These are phyloP conservation scores for Megaceryle torquata DNA, from an alignment of 2,113 vertebrate species.

Conservation along the genomic window DNA sequence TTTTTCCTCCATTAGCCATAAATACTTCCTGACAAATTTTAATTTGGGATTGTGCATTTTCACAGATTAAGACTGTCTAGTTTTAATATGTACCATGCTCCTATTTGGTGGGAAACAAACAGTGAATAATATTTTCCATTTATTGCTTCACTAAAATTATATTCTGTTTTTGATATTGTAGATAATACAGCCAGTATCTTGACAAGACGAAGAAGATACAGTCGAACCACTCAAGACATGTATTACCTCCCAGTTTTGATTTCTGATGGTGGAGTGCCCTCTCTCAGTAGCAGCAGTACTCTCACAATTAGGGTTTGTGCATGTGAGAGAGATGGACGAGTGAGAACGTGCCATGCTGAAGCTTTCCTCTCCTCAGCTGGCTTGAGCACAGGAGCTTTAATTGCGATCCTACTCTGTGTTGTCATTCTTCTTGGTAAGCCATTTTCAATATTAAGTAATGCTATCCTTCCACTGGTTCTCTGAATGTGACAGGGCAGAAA, in stretches of 20 bases:
- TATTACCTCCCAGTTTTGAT: slow-evolving; percentile 90
- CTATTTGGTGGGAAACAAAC: background rate
- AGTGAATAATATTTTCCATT: background rate
- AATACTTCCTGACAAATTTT: background rate
- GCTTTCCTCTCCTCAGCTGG: slow-evolving; percentile 94
- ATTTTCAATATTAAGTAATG: background rate
- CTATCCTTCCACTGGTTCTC: background rate
- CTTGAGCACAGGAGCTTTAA: slow-evolving; percentile 93
- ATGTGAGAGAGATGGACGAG: slow-evolving; percentile 82
- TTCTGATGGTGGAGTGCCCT: slow-evolving; percentile 90
- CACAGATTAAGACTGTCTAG: background rate
- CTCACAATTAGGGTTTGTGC: slow-evolving; percentile 92
- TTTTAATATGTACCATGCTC: background rate
- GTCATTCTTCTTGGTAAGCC: slow-evolving; percentile 93
- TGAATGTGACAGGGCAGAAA: background rate
- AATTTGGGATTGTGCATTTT: background rate
- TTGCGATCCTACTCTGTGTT: slow-evolving; percentile 95
- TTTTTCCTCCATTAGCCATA: background rate
- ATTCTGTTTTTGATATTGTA: slow-evolving; percentile 64
- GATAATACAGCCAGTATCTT: slow-evolving; percentile 89
- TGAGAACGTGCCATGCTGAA: slow-evolving; percentile 87
- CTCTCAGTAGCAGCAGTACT: slow-evolving; percentile 91
- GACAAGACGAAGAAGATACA: slow-evolving; percentile 83
- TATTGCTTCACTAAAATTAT: slow-evolving; percentile 7
- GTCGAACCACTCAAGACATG: slow-evolving; percentile 84